These are phyloP conservation scores for Acromyrmex charruanus DNA, from an alignment of 1,140 invertebrate genomes.

Conservation along the genomic window DNA sequence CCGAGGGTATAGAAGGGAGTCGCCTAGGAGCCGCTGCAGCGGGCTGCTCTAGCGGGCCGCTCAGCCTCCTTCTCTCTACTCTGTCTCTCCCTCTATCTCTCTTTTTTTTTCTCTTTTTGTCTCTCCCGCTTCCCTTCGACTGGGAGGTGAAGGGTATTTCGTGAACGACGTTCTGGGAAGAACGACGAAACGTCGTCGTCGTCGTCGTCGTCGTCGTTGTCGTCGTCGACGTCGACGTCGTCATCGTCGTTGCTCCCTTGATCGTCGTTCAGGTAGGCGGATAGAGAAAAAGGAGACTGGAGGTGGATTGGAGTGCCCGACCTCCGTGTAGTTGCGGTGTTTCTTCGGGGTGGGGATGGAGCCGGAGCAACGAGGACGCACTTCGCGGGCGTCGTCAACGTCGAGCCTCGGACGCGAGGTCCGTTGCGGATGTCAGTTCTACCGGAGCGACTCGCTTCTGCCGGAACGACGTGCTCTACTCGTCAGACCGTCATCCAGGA, in stretches of 20 bases:
- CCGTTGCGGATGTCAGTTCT: constrained; percentile 94
- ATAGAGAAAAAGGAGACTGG: constrained; percentile 64
- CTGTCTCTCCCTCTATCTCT: constrained; percentile 39
- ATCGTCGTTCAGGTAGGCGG: constrained; percentile 48
- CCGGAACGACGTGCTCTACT: constrained; percentile 90
- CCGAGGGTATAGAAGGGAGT: constrained; percentile 64
- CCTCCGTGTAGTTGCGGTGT: constrained; percentile 18
- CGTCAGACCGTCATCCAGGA: constrained; percentile 82
- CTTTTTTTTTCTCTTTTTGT: constrained; percentile 19
- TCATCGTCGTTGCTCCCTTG: constrained; percentile 15
- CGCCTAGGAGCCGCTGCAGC: constrained; percentile 68
- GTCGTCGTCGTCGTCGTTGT: not conserved
- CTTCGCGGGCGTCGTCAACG: constrained; percentile 88
- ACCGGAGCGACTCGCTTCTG: constrained; percentile 91
- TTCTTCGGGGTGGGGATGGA: constrained; percentile 79
- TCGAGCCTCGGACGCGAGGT: constrained; percentile 90
- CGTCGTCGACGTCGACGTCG: constrained; percentile 28
- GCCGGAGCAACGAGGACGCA: constrained; percentile 80
- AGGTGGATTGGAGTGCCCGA: constrained; percentile 63
- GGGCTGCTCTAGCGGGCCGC: constrained; percentile 51
- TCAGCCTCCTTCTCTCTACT: constrained; percentile 61
- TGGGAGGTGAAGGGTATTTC: constrained; percentile 27
- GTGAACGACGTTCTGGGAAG: not conserved
- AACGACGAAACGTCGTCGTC: constrained; percentile 13
- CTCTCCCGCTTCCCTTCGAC: constrained; percentile 32